These are phyloP conservation scores for Catalaphyllia jardinei DNA, from an alignment of 64 coral and sea anemone species.

Conservation along the genomic window DNA sequence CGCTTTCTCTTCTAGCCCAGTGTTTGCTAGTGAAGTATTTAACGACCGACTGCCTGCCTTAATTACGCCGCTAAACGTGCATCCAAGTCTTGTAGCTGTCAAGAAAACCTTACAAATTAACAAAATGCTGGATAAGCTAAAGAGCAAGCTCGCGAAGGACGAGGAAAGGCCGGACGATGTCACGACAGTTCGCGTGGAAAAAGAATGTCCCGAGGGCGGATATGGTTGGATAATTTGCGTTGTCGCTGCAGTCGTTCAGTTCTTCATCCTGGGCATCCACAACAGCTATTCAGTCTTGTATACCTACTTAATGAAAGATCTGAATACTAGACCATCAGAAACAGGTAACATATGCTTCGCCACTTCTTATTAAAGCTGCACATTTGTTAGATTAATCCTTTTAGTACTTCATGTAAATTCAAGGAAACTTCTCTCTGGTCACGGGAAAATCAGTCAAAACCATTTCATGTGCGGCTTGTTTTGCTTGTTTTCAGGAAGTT, in stretches of 20 bases:
- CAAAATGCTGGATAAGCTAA: constrained; percentile 23
- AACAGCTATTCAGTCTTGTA: constrained; percentile 53
- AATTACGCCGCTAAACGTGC: not conserved
- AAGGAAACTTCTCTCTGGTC: no score
- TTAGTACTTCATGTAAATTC: no score
- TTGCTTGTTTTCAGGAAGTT: no score
- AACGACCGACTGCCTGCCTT: not conserved
- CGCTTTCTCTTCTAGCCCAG: not conserved
- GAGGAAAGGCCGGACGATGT: not conserved
- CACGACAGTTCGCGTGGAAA: not conserved
- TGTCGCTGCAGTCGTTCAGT: constrained; percentile 37
- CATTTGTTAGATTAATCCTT: no score
- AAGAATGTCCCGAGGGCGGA: constrained; percentile 49
- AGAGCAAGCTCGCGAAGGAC: not conserved
- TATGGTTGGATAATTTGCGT: constrained; percentile 53
- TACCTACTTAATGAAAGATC: constrained; percentile 46
- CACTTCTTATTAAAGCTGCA: no score
- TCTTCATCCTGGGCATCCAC: constrained; percentile 48
- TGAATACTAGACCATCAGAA: constrained; percentile 18
- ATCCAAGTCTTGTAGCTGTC: not conserved
- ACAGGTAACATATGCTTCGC: constrained; percentile 7
- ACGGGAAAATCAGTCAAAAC: no score
- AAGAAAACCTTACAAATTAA: not conserved
- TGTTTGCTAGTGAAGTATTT: no score
- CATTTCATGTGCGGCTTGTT: no score